Percentiles rank a stretch among this genome's conserved stretches.
phyloP scores from a whole-genome alignment of 2,888 invertebrate genomes.

The Crocallis elinguaria region DNA sequence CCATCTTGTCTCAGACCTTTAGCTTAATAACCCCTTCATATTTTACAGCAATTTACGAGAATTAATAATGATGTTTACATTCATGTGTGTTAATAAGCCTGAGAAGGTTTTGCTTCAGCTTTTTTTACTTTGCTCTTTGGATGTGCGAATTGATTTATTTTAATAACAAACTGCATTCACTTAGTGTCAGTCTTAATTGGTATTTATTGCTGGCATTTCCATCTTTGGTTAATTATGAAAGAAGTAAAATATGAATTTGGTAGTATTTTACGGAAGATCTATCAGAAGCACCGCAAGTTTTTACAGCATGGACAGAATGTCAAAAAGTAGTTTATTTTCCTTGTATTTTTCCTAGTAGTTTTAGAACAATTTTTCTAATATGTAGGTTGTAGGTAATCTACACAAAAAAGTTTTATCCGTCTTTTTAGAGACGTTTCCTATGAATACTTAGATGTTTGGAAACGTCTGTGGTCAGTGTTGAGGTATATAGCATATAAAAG shows the following conservation, averaged over 20 bases:
- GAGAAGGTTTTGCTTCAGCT: constrained; percentile 12
- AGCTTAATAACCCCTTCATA: constrained; percentile 47
- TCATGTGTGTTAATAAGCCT: constrained; percentile 20
- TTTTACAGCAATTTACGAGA: constrained; percentile 44
- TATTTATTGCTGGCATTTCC: constrained; percentile 9
- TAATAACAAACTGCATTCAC: constrained; percentile 1
- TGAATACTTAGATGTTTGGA: no score
- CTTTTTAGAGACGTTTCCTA: no score
- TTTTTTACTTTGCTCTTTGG: constrained; percentile 6
- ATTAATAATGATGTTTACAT: constrained; percentile 31
- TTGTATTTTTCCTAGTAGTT: no score
- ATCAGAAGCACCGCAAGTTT: not conserved
- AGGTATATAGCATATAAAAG: no score
- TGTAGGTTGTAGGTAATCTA: no score
- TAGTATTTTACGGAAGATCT: not conserved
- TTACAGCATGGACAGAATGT: not conserved
- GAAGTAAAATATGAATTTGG: not conserved
- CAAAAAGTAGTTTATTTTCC: not conserved
- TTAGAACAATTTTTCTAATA: no score
- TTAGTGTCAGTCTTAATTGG: constrained; percentile 6
- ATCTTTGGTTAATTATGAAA: not conserved
- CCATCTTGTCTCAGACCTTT: constrained; percentile 56
- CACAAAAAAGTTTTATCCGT: no score
- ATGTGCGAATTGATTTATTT: not conserved
- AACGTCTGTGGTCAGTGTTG: no score